Percentiles rank a stretch among this genome's conserved stretches.
phyloP scores from a whole-genome alignment of 37 sponge, comb jelly and placozoan species.

The Mnemiopsis leidyi region DNA sequence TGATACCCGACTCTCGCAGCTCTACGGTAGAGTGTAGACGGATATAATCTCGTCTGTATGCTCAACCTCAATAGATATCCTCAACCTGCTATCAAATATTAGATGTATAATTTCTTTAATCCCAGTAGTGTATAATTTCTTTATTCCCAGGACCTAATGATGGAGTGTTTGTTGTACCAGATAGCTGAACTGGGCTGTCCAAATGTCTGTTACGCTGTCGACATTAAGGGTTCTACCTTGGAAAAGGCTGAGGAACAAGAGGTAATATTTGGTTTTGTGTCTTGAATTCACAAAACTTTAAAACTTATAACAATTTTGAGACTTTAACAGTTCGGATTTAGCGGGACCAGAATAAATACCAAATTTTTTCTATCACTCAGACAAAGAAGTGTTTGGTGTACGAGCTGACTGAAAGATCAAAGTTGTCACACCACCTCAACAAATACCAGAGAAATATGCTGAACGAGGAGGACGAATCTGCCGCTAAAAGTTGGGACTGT shows the following conservation, averaged over 20 bases:
- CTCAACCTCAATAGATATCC: no score
- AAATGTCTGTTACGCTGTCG: constrained; percentile 36
- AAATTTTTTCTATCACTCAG: neutral
- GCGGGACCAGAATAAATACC: no score
- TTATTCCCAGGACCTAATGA: neutral
- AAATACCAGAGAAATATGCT: constrained; percentile 33
- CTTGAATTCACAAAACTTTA: no score
- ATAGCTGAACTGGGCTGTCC: constrained; percentile 23
- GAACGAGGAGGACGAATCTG: neutral
- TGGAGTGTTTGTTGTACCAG: constrained; percentile 23
- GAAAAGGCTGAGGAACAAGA: neutral
- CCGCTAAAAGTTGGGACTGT: neutral
- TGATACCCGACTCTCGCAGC: no score
- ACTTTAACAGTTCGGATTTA: no score
- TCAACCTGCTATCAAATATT: no score
- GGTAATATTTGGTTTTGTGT: no score
- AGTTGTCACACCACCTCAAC: constrained; percentile 19
- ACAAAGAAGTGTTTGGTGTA: constrained; percentile 28
- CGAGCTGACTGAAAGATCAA: neutral
- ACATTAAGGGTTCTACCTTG: neutral
- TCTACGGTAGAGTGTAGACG: no score
- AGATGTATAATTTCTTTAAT: no score
- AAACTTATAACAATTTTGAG: no score
- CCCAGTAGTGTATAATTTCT: neutral
- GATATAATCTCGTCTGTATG: no score